Evolutionary conservation across 2,888 invertebrate genomes (phyloP).

Genomic region (Atrina japonica): DNA sequence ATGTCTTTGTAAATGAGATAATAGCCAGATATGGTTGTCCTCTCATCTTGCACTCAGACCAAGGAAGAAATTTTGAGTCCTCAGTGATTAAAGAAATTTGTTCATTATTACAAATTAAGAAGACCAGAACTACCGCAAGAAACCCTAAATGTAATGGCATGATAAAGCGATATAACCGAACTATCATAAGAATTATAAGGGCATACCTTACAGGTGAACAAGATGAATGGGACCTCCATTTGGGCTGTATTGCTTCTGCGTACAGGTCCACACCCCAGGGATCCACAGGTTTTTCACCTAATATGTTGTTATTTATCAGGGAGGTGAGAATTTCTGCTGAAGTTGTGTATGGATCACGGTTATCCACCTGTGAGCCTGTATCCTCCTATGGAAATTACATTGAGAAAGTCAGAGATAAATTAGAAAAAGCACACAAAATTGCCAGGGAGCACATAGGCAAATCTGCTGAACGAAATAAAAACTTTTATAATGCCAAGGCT

Average conservation of each 20-base stretch:
- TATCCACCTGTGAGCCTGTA: not conserved
- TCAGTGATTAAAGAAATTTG: conserved; percentile 26
- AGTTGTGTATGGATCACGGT: conserved; percentile 10
- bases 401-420: conserved; percentile 5
- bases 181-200: conserved; percentile 28
- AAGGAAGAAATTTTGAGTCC: conserved; percentile 44
- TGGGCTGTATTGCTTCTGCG: conserved; percentile 23
- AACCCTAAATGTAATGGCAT: conserved; percentile 40
- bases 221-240: conserved; percentile 39
- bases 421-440: conserved; percentile 34
- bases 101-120: conserved; percentile 31
- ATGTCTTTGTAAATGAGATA: conserved; percentile 20
- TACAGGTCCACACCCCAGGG: conserved; percentile 34
- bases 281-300: conserved; percentile 37
- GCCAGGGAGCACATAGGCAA: conserved; percentile 31
- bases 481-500: conserved; percentile 34
- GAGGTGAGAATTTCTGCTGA: conserved; percentile 33
- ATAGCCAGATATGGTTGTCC: conserved; percentile 34
- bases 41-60: conserved; percentile 41
- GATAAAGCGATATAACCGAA: conserved; percentile 35
- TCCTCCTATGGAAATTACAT: conserved; percentile 23
- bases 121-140: conserved; percentile 31
- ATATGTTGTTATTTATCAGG: conserved; percentile 35
- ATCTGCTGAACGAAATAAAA: conserved; percentile 30
- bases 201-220: conserved; percentile 25